Percentiles rank a stretch among this genome's conserved stretches.
phyloP scores from a whole-genome alignment of 2,797 vertebrate genomes.

The Synaphobranchus kaupii region DNA sequence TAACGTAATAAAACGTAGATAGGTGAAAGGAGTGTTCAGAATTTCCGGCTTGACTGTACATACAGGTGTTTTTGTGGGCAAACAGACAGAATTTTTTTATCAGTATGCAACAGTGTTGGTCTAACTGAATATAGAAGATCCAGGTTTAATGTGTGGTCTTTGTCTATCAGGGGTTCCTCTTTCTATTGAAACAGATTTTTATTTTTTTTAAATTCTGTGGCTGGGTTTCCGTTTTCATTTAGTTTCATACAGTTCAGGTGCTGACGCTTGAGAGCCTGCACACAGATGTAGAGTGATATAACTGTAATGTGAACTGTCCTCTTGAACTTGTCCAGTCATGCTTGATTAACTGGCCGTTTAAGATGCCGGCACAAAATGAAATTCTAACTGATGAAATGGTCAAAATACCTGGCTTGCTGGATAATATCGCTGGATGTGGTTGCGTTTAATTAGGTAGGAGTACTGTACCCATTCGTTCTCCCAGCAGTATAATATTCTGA shows the following conservation, averaged over 20 bases:
- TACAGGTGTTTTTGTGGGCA: background rate
- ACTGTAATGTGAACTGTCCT: background rate
- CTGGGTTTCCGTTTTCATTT: background rate
- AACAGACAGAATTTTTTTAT: background rate
- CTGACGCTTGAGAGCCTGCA: background rate
- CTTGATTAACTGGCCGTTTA: slow-evolving; percentile 2
- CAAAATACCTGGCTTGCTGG: background rate
- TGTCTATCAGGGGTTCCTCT: background rate
- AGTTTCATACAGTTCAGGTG: background rate
- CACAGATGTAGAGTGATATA: background rate
- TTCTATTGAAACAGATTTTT: background rate
- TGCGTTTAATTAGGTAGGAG: background rate
- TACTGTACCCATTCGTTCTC: background rate
- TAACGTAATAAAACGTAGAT: too few relatives aligned
- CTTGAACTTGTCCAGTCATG: background rate
- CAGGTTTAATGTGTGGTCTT: background rate
- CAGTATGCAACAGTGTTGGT: background rate
- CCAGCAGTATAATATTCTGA: background rate
- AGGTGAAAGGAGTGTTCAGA: too few relatives aligned
- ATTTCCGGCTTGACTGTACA: too few relatives aligned
- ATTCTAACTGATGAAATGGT: background rate
- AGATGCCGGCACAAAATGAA: background rate
- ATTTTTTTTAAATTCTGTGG: background rate
- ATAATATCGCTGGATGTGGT: background rate
- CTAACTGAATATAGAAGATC: background rate